These are phyloP conservation scores for Rhinoderma darwinii DNA, from an alignment of 2,113 vertebrate genomes.

Conservation along the genomic window DNA sequence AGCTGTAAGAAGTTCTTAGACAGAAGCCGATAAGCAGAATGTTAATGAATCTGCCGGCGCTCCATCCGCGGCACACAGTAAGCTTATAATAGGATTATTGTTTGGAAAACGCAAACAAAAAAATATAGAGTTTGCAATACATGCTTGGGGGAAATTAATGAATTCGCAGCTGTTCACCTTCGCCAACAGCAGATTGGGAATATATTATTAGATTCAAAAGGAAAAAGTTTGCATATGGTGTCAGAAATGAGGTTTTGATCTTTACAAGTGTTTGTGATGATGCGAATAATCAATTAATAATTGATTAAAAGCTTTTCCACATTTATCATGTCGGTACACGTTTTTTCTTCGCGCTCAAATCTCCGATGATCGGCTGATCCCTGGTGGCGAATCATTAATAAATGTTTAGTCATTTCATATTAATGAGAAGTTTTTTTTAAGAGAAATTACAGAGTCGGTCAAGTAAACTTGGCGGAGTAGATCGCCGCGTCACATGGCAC, in stretches of 20 bases:
- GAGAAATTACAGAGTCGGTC: not conserved
- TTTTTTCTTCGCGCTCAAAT: conserved; percentile 53
- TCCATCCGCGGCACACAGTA: conserved; percentile 59
- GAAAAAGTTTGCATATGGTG: conserved; percentile 69
- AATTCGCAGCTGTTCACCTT: conserved; percentile 68
- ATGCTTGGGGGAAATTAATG: conserved; percentile 63
- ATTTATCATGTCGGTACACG: conserved; percentile 54
- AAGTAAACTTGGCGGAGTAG: not conserved
- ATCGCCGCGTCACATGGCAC: not conserved
- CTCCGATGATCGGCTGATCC: conserved; percentile 38
- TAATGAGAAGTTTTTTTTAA: not conserved
- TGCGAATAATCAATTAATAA: conserved; percentile 88
- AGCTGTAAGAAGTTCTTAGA: conserved; percentile 48
- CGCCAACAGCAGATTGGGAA: conserved; percentile 69
- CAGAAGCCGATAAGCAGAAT: conserved; percentile 11
- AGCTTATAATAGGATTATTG: conserved; percentile 66
- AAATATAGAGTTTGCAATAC: conserved; percentile 62
- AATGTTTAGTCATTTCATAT: not conserved
- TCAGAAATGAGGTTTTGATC: conserved; percentile 82
- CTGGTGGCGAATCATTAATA: conserved; percentile 20
- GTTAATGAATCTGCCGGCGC: conserved; percentile 58
- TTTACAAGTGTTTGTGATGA: conserved; percentile 78
- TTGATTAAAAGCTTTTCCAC: conserved; percentile 78
- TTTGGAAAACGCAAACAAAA: conserved; percentile 65
- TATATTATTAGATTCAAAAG: conserved; percentile 68